Evolutionary conservation across 1,140 invertebrate species (phyloP), one percentile per base, ranked within the genome.

Genomic region (Sesamia nonagrioides): DNA sequence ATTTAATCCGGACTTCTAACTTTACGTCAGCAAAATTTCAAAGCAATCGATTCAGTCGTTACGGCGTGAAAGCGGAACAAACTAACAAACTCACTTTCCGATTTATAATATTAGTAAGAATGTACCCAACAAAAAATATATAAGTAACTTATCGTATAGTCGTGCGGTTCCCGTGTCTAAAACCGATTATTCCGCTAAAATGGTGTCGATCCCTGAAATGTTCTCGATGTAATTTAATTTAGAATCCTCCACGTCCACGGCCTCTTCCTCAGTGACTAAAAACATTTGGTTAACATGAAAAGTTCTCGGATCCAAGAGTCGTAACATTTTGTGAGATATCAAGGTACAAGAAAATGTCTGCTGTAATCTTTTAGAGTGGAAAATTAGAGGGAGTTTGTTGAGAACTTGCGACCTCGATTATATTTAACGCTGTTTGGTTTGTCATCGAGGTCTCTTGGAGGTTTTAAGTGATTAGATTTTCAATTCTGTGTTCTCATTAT

Each of bases 221-320:
- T 78, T 78, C 72, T 78, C 54, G 35, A 37, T 78, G 77, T 78
- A 60, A 78, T 78, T 78, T 78, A 58, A 45, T 73, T 72, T 77
- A 6, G 52, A 54, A 18, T 45, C 35, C 11, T 58, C 21, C 33
- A 68, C 42, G 63, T 50, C 7, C 13, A 27, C 33, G 63, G 48
- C 17, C 2, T 7, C 13, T 18, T 11, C 21, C 68, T 37, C n/a
- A 73, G 54, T 45, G 48, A 73, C 71, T 58, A 4, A 58, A 73
- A 54, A 73, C 15, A 58, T 73, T 73, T 21, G 17, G 33, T 58
- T 4, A 73, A 73, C 69, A 73, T 73, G 40, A 73, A 21, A 73
- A 58, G 71, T 73, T 73, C 18, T 42, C 33, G 63, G 17, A 63
- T 42, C 27, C 18, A 68, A 45, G 18, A 27, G 40, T 68, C 2